These are phyloP conservation scores for Carcina quercana DNA, from an alignment of 2,888 invertebrate genomes.

Conservation along the genomic window DNA sequence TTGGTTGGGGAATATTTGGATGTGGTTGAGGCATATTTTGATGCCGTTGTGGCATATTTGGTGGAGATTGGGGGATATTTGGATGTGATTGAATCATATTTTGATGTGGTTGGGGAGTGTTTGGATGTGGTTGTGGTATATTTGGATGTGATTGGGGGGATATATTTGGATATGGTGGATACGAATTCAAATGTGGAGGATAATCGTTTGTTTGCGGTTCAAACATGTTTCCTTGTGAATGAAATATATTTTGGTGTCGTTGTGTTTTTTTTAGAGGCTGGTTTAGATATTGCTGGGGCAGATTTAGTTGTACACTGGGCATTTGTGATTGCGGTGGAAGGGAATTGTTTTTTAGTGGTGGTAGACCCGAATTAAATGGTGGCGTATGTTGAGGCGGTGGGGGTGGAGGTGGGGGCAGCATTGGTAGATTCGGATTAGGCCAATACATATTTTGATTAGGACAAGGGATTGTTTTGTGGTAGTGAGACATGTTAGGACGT, in stretches of 20 bases:
- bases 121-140: background rate
- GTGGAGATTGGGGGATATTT: background rate
- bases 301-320: too few species aligned
- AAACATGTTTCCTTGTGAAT: too few species aligned
- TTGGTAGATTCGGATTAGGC: background rate
- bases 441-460: background rate
- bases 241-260: too few species aligned
- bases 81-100: background rate
- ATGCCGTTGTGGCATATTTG: background rate
- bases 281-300: too few species aligned
- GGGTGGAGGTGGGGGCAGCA: background rate
- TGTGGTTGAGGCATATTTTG: background rate
- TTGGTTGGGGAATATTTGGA: background rate
- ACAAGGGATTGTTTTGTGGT: too few species aligned
- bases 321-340: too few species aligned
- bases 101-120: background rate
- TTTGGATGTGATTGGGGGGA: background rate
- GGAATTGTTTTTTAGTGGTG: too few species aligned
- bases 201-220: too few species aligned
- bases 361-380: background rate
- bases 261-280: too few species aligned
- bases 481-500: too few species aligned
- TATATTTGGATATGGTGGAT: background rate
- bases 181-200: too few species aligned
- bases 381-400: background rate